These are phyloP conservation scores for Philereme transversata DNA, from an alignment of 2,888 invertebrate species.

Conservation along the genomic window DNA sequence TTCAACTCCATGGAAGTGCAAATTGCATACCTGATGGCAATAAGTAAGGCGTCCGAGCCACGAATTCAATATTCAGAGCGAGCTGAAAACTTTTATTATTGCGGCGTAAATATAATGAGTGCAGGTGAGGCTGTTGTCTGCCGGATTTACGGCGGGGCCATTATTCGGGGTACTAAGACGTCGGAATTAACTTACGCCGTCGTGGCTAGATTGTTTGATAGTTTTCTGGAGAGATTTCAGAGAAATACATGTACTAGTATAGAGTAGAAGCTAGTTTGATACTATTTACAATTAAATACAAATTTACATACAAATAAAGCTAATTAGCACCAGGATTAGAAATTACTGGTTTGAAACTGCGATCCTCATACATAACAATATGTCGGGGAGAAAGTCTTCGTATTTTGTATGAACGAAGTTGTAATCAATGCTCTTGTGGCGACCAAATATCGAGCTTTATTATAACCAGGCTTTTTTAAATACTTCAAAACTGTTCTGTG, in stretches of 20 bases:
- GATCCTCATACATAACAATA: too few species aligned
- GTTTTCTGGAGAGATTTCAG: slow-evolving; percentile 11
- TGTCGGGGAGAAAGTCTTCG: too few species aligned
- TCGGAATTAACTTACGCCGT: slow-evolving; percentile 51
- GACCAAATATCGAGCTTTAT: too few species aligned
- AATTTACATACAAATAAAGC: too few species aligned
- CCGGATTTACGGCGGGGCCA: slow-evolving; percentile 68
- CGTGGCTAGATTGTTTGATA: slow-evolving; percentile 21
- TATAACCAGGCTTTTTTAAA: too few species aligned
- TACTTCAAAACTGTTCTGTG: too few species aligned
- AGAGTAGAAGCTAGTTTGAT: too few species aligned
- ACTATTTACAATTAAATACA: too few species aligned
- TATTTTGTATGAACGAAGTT: too few species aligned
- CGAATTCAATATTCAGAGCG: slow-evolving; percentile 82
- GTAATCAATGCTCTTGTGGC: too few species aligned
- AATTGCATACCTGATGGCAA: slow-evolving; percentile 79
- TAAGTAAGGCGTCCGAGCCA: slow-evolving; percentile 77
- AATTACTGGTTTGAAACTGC: too few species aligned
- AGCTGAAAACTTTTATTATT: slow-evolving; percentile 82
- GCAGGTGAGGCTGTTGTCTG: slow-evolving; percentile 80
- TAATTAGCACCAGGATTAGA: too few species aligned
- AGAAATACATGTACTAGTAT: background rate
- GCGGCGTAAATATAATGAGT: slow-evolving; percentile 83
- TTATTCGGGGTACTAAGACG: slow-evolving; percentile 63
- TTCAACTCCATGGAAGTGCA: slow-evolving; percentile 6